Percentiles rank a stretch among this genome's conserved stretches.
Conservation (phyloP, 2,888 invertebrate species). For the Acrobasis suavella region DNA sequence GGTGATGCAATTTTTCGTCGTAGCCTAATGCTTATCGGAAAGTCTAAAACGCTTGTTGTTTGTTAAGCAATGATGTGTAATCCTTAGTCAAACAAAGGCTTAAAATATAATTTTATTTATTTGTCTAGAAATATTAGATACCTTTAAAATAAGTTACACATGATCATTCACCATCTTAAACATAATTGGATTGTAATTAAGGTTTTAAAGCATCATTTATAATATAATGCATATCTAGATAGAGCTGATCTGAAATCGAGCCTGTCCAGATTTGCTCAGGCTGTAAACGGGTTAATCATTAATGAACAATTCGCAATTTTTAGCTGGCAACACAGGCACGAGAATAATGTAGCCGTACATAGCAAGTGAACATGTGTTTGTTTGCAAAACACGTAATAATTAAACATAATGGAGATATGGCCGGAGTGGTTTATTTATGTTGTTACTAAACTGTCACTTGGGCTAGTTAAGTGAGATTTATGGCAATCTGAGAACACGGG, state of each 20-base stretch:
- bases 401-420: slow-evolving; percentile 20
- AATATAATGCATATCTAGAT: no score
- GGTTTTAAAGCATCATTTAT: no score
- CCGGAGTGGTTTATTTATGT: slow-evolving; percentile 13
- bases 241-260: no score
- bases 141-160: no score
- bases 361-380: slow-evolving; percentile 10
- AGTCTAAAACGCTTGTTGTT: neutral
- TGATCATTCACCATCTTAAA: no score
- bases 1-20: slow-evolving; percentile 19
- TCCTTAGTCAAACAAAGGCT: neutral
- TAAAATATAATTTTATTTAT: neutral
- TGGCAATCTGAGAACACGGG: slow-evolving; percentile 9
- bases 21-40: neutral
- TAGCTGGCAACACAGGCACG: neutral
- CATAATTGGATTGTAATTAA: no score
- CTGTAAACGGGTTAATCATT: no score
- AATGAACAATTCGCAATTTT: no score
- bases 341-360: neutral
- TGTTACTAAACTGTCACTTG: slow-evolving; percentile 14
- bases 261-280: no score
- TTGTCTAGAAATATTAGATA: no score
- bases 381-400: slow-evolving; percentile 21
- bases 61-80: neutral
- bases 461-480: slow-evolving; percentile 19